Base-by-base conservation (phyloP, 1,140 invertebrate species). In the Rhyacophila brunnea region DNA sequence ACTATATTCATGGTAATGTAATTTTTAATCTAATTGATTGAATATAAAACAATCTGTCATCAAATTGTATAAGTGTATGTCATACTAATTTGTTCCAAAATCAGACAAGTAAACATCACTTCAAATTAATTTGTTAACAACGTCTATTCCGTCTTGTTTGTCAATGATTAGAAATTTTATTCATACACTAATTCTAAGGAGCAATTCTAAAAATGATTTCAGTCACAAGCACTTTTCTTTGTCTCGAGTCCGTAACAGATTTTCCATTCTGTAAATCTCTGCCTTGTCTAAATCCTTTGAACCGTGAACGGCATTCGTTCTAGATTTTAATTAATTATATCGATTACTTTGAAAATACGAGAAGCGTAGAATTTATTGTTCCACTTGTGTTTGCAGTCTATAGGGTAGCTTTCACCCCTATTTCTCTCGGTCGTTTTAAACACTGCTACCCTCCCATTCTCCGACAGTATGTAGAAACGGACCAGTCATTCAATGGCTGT, bases 311-410 rank as follows among this genome's bases (percentile, higher is more conserved):
- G 50, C 36, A 54, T 55, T 60, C 58, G 51, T 48, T 60, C 49
- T 34, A 52, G 51, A 55, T 54, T 60, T 60, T 60, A 54, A 60
- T 54, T 60, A 19, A 60, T 54, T 60, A 60, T 60, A 60, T 60
- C 58, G 58, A 60, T 60, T 53, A 60, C 51, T 60, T 55, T 53
- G 58, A 60, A 60, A 60, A 49, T 55, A 47, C 54, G 45, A 60
- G 50, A 47, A 55, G 43, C 23, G 45, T 35, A 15, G 32, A 54
- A 60, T 60, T 60, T 60, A 60, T 60, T 59, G 51, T 60, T 60
- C 35, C 32, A 14, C 18, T 49, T 17, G 28, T 58, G 20, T 17
- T 23, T 28, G 23, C 54, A 10, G 58, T 15, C 32, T 55, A 47
- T 35, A 36, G 46, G 36, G 45, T 55, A 42, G 50, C 50, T 43